phyloP scores from a whole-genome alignment of 2,113 vertebrate genomes.

The Progne subis region DNA sequence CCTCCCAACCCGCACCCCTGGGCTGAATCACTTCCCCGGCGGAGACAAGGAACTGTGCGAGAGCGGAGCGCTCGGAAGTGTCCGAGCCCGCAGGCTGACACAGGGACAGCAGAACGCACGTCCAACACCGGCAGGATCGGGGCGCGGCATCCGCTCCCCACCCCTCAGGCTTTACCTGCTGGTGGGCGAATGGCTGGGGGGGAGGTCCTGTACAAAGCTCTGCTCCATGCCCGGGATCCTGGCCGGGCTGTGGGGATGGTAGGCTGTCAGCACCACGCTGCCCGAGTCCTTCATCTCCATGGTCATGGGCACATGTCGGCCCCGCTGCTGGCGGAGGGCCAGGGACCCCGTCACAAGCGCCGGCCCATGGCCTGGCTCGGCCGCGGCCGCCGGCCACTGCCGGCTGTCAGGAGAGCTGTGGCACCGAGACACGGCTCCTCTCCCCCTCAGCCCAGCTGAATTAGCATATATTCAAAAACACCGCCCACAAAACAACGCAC shows the following conservation, averaged over 20 bases:
- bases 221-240: conserved; percentile 72
- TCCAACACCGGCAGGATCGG: accelerated
- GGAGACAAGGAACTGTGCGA: background rate
- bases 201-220: conserved; percentile 68
- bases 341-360: background rate
- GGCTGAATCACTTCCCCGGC: background rate
- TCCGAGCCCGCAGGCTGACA: background rate
- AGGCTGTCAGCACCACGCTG: conserved; percentile 87
- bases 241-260: conserved; percentile 82
- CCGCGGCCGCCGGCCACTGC: background rate
- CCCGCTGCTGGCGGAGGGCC: background rate
- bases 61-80: background rate
- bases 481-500: conserved; percentile 63
- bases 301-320: conserved; percentile 62
- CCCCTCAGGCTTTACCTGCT: conserved; percentile 72
- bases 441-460: conserved; percentile 37
- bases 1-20: background rate
- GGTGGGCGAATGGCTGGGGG: conserved; percentile 60
- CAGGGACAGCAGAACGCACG: accelerated
- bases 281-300: conserved; percentile 87
- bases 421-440: background rate
- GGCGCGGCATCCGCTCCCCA: accelerated
- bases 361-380: background rate
- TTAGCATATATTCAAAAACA: conserved; percentile 65
- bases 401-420: conserved; percentile 43